Evolutionary conservation across 1,140 invertebrate species (phyloP).

Genomic region (Magallana gigas): DNA sequence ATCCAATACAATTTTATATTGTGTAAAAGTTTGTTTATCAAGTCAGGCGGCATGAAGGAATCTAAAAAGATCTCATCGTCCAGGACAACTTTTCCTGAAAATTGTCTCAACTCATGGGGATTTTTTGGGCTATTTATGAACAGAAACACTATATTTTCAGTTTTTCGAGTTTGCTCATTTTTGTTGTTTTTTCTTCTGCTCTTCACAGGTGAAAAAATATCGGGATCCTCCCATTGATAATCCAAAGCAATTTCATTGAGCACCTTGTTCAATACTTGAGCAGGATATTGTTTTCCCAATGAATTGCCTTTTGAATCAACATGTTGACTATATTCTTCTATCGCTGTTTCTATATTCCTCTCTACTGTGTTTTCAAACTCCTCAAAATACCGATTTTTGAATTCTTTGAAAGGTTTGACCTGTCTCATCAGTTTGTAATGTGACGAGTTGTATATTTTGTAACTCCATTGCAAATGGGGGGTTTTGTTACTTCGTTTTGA

Average conservation of each 20-base stretch:
- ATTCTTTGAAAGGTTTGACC: conserved; percentile 4
- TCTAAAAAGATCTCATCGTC: conserved; percentile 12
- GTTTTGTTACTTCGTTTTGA: background rate
- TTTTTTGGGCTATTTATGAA: background rate
- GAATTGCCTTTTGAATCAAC: background rate
- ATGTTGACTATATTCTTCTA: background rate
- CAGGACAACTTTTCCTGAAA: conserved; percentile 20
- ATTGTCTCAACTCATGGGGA: background rate
- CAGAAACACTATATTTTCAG: conserved; percentile 15
- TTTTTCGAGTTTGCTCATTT: background rate
- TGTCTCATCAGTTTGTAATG: background rate
- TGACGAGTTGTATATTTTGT: conserved; percentile 3
- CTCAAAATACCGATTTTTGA: conserved; percentile 1
- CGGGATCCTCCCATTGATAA: conserved; percentile 2
- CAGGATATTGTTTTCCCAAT: background rate
- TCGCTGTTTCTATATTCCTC: background rate
- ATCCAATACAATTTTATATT: conserved; percentile 14
- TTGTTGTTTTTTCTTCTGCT: background rate
- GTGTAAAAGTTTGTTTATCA: background rate
- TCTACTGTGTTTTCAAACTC: conserved; percentile 16
- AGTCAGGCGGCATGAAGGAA: conserved; percentile 27
- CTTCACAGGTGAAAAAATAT: conserved; percentile 3
- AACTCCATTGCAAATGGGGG: conserved; percentile 11
- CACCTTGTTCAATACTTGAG: background rate
- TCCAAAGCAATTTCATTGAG: conserved; percentile 23